Conservation (phyloP, 2,113 vertebrate genomes). For the Acrocephalus arundinaceus region DNA sequence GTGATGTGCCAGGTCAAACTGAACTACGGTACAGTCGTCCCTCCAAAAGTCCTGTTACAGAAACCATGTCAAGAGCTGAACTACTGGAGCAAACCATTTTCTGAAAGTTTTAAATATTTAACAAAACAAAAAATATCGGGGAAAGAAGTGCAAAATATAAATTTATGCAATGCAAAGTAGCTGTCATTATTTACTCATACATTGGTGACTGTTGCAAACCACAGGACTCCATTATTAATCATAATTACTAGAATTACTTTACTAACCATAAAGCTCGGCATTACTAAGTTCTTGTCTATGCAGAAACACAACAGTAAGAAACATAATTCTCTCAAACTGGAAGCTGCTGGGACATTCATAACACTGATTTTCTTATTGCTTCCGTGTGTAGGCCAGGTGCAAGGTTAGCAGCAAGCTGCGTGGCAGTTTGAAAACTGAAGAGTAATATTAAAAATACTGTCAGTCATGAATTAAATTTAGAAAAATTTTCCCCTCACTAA, state of each 20-base stretch:
- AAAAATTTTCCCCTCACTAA: neutral
- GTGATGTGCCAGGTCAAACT: neutral
- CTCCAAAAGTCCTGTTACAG: neutral
- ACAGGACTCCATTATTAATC: neutral
- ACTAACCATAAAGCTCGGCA: neutral
- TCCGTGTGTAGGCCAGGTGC: neutral
- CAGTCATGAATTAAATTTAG: neutral
- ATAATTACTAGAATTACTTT: neutral
- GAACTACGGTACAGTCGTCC: fast-evolving
- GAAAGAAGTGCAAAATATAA: neutral
- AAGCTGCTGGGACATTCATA: neutral
- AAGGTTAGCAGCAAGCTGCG: neutral
- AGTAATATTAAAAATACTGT: neutral
- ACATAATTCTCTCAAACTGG: neutral
- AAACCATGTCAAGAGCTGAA: neutral
- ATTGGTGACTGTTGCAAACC: neutral
- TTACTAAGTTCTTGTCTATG: neutral
- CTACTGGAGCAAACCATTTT: neutral
- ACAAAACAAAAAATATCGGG: neutral
- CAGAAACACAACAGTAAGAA: neutral
- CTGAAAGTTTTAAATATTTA: neutral
- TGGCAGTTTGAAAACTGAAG: conserved; percentile 17
- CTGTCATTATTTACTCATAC: neutral
- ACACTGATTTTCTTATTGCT: neutral
- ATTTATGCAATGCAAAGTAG: neutral